Base-by-base conservation (phyloP, 2,797 vertebrate species). In the Etheostoma perlongum region DNA sequence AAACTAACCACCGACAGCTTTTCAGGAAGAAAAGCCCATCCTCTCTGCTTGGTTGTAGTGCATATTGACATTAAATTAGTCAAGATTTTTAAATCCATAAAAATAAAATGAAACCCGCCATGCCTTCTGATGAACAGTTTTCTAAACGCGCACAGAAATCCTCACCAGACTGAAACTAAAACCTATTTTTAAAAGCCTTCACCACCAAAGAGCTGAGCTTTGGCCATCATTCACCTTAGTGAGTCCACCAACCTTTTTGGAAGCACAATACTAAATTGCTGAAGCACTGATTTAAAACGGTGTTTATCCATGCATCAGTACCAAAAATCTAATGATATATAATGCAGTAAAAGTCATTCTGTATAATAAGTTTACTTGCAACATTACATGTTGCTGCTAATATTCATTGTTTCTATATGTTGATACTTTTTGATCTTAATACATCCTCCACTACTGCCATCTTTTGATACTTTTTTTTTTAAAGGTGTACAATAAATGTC, bases 61-160 rank as follows among this genome's bases (percentile, higher is more conserved):
- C 6, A 8, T 27, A 9, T 42, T n/a, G 2, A 54, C 42, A 51
- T 23, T 13, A 1, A 16, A 12, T 30, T 21, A 46, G 46, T 78
- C 13, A 44, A 2, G 12, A 8, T 16, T 47, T 62, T 60, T 8
- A 44, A 59, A 74, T 21, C 19, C 6, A 16, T 8, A 52, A 57
- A 49, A 42, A 66, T 63, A 68, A 88, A 84, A 27, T 21, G 36
- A 83, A 76, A 85, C 13, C 23, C 0, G 14, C 25, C 0, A 2
- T 23, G 67, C 16, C 15, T n/a, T 60, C 2, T 23, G 19, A 21
- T 53, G 18, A 53, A 52, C 54, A 9, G 2, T 16, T 64, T 47
- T 59, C 3, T 14, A 42, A 16, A 6, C 33, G 40, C 2, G 2
- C 63, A 53, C 9, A 4, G 4, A 0, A 4, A 54, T 48, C 0